These are phyloP conservation scores for Corynorhinus townsendii DNA, from an alignment of 2,113 vertebrate genomes.

Conservation along the genomic window DNA sequence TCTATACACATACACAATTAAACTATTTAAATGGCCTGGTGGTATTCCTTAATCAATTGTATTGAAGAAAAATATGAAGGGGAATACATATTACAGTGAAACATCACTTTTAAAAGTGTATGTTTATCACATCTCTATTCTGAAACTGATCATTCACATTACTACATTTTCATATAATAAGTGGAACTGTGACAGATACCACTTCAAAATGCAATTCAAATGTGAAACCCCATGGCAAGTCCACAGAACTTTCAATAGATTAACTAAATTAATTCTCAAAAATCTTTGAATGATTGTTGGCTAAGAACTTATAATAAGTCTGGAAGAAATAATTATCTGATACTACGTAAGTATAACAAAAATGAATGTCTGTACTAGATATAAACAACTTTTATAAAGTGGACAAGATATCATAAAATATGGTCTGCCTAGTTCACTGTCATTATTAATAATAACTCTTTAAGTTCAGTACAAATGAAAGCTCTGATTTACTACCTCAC, in stretches of 20 bases:
- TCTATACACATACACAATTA: constrained; percentile 26
- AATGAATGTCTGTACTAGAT: background rate
- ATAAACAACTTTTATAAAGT: background rate
- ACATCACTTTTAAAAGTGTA: constrained; percentile 1
- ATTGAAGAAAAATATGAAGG: constrained; percentile 3
- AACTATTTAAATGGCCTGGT: background rate
- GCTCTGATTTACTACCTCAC: background rate
- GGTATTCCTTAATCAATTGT: constrained; percentile 9
- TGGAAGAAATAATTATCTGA: background rate
- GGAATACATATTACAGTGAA: constrained; percentile 34
- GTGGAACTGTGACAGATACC: background rate
- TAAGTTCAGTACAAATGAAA: background rate
- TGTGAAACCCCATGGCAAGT: background rate
- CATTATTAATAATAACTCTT: background rate
- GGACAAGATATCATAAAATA: background rate
- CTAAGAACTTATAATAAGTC: background rate
- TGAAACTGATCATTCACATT: background rate
- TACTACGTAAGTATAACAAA: background rate
- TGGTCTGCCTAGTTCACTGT: background rate
- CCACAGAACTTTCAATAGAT: background rate
- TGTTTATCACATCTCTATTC: constrained; percentile 16
- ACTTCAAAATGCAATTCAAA: background rate
- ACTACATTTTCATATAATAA: background rate
- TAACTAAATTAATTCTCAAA: background rate
- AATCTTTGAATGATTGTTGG: background rate